Base-by-base conservation (phyloP, 2,888 invertebrate genomes). In the Octonoba sinensis region DNA sequence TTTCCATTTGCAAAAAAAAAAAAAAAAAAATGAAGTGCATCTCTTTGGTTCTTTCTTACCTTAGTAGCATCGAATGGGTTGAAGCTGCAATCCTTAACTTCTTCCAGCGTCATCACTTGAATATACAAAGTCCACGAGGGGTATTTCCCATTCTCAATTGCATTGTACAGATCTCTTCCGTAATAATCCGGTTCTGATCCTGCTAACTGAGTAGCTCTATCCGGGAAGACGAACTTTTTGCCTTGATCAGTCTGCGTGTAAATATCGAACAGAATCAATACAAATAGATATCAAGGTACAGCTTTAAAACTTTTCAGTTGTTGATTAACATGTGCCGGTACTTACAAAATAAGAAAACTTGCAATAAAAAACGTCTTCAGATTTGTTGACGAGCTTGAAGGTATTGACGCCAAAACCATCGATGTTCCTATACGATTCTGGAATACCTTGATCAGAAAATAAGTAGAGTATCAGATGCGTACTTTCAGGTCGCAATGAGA, bases 21-120 rank as follows among this genome's bases (percentile, higher is more conserved):
- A n/a, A n/a, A n/a, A n/a, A 36, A 11, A 13, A n/a, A 24, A 8
- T 8, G 36, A 36, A 8, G 36, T 11, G 36, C 1, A 36, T 36
- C 8, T 36, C 11, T 36, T 11, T 1, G 36, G 11, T n/a, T n/a
- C n/a, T n/a, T n/a, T 12, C 24, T 84, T 87, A 91, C 91, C 91
- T 97, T 97, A 0, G 97, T 97, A 83, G 96, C 87, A 88, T 98
- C 97, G 88, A 98, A 97, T 51, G 97, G 96, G 91, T 97, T 96
- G 89, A 93, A 95, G 86, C 91, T 91, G 87, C 90, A 92, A 49
- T 90, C 92, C 85, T 94, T 93, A 0, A 95, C 96, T 89, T 97
- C 93, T 82, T 93, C 93, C 87, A 92, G 92, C 0, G 96, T 95
- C 97, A 98, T 97, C 4, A 96, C 92, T 86, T 89, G 89, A 84